Conservation (phyloP, 1,140 invertebrate species). For the Hycleus cichorii region DNA sequence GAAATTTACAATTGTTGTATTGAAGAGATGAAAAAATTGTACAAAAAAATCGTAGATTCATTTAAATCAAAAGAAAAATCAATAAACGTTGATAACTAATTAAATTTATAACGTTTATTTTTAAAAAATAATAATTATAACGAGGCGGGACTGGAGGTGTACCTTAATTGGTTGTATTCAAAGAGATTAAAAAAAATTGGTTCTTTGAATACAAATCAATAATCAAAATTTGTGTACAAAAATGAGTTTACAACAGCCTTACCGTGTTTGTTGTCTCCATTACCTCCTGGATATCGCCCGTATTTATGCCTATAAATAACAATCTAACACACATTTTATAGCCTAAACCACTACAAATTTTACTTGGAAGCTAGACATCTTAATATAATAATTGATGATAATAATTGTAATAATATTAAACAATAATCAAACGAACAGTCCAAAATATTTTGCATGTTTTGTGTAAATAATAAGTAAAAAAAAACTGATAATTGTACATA, state of each 20-base stretch:
- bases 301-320: conserved; percentile 21
- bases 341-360: conserved; percentile 17
- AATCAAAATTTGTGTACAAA: background rate
- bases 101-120: too few relatives aligned
- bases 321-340: conserved; percentile 21
- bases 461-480: too few relatives aligned
- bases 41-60: too few relatives aligned
- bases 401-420: conserved; percentile 8
- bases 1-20: too few relatives aligned
- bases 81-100: too few relatives aligned
- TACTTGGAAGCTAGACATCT: conserved; percentile 13
- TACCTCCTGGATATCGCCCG: conserved; percentile 16
- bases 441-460: conserved; percentile 7
- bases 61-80: too few relatives aligned
- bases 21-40: too few relatives aligned
- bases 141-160: too few relatives aligned
- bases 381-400: background rate
- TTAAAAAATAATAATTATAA: too few relatives aligned
- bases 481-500: too few relatives aligned
- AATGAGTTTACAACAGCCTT: conserved; percentile 5
- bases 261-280: conserved; percentile 10
- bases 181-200: background rate
- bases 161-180: background rate
- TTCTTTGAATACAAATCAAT: background rate
- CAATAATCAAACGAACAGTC: conserved; percentile 4